These are phyloP conservation scores for Montipora capitata DNA, from an alignment of 92 coral and sea anemone genomes.

Conservation along the genomic window DNA sequence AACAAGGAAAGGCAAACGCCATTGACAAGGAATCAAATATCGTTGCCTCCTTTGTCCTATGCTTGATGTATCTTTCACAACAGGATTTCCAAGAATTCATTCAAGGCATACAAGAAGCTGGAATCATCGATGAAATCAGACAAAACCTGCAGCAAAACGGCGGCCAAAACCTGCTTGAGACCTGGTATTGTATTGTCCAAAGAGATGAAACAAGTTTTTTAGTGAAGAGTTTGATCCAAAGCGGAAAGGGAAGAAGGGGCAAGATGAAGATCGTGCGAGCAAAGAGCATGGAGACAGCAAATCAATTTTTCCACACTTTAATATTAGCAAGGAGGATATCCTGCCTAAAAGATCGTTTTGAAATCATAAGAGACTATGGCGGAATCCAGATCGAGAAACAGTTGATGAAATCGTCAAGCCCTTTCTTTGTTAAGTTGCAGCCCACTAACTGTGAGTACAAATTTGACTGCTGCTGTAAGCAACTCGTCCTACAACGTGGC, in stretches of 20 bases:
- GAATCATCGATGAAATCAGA: background rate
- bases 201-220: conserved; percentile 48
- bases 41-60: background rate
- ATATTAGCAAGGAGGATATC: conserved; percentile 34
- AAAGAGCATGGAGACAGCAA: conserved; percentile 58
- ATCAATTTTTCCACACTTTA: conserved; percentile 56
- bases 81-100: background rate
- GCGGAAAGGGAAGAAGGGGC: conserved; percentile 32
- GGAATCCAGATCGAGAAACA: conserved; percentile 57
- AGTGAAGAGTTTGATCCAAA: conserved; percentile 27
- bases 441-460: conserved; percentile 23
- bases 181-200: background rate
- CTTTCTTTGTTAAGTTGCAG: conserved; percentile 57
- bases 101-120: background rate
- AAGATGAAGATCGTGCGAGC: conserved; percentile 75
- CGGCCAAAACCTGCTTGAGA: background rate
- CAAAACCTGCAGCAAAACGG: background rate
- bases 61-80: conserved; percentile 11
- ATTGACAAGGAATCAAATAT: background rate
- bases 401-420: conserved; percentile 56
- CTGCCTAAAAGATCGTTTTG: conserved; percentile 27
- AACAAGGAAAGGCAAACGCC: background rate
- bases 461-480: conserved; percentile 44
- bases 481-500: background rate
- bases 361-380: conserved; percentile 67